Base-by-base conservation (phyloP, 2,113 vertebrate species). In the Oreochromis niloticus region DNA sequence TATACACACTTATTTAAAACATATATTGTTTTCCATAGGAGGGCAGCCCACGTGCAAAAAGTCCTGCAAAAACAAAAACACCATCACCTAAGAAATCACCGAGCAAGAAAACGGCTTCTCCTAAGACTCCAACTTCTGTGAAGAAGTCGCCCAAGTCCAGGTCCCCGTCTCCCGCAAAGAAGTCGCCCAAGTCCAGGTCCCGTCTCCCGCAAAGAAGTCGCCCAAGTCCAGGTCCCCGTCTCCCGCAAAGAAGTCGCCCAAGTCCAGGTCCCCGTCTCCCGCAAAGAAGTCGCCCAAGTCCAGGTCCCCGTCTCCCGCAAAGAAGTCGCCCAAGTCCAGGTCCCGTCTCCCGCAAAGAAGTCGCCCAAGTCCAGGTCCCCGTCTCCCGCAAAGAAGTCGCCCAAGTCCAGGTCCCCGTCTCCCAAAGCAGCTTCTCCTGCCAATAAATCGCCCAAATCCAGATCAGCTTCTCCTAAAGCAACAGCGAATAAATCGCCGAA, bases 1-100 rank as follows among this genome's bases (percentile, higher is more conserved):
- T 27, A 9, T 27, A n/a, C 1, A n/a, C 1, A 55, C 17, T 36
- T n/a, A 19, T 48, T 90, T 78, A 24, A 84, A 80, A n/a, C 66
- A 1, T 2, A 5, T 85, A 3, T 41, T 86, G 6, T 84, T 78
- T 63, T 68, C 36, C 16, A n/a, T 71, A 93, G 89, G 92, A 88
- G 73, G 73, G 4, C 10, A 78, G 24, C 10, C 73, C 46, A 78
- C 10, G 48, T 1, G 73, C 30, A 19, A 78, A 80, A 68, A 87
- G 81, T 80, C 82, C 78, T 32, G 83, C 79, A 68, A 90, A 89
- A 82, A 71, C 6, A 34, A 92, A 19, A 46, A 91, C 85, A 7
- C 83, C 90, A 5, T 91, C 88, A 22, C 85, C 89, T 2, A 94
- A 93, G 54, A 93, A 90, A 73, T 71, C 83, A 2, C 2, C 6